Conservation (phyloP, 2,113 vertebrate genomes). For the Periophthalmodon schlosseri region DNA sequence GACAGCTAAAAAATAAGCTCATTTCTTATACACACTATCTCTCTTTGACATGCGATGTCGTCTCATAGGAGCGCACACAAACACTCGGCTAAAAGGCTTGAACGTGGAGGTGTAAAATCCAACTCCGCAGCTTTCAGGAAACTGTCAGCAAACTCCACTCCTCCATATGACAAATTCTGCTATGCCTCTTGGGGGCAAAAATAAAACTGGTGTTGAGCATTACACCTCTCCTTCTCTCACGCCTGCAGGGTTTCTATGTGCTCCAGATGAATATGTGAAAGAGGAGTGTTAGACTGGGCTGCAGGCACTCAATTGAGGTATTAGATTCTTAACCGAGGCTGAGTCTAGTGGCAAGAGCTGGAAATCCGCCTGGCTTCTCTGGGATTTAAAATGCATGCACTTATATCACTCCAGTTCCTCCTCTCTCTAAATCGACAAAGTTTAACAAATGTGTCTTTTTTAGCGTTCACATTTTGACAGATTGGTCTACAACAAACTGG, state of each 20-base stretch:
- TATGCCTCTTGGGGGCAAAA: conserved; percentile 55
- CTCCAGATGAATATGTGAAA: conserved; percentile 65
- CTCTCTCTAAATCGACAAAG: conserved; percentile 3
- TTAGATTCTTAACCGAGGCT: conserved; percentile 69
- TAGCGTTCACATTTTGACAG: neutral
- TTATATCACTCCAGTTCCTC: conserved; percentile 15
- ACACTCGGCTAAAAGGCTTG: conserved; percentile 39
- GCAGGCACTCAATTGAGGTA: conserved; percentile 64
- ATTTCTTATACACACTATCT: conserved; percentile 32
- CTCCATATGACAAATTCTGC: conserved; percentile 56
- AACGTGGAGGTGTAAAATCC: conserved; percentile 40
- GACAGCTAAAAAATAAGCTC: conserved; percentile 21
- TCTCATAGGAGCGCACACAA: conserved; percentile 48
- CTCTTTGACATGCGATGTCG: conserved; percentile 31
- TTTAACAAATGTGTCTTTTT: conserved; percentile 11
- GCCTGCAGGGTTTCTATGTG: conserved; percentile 47
- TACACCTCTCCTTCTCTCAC: conserved; percentile 18
- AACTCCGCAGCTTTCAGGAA: conserved; percentile 49
- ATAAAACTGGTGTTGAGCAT: conserved; percentile 58
- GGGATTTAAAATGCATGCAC: conserved; percentile 30
- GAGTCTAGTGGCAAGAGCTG: conserved; percentile 60
- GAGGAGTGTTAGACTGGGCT: conserved; percentile 59
- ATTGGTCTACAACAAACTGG: conserved; percentile 2
- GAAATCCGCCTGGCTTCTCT: conserved; percentile 56
- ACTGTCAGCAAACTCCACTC: conserved; percentile 57